Evolutionary conservation across 2,113 vertebrate genomes (phyloP).

Genomic region (Zosterops pallidus): DNA sequence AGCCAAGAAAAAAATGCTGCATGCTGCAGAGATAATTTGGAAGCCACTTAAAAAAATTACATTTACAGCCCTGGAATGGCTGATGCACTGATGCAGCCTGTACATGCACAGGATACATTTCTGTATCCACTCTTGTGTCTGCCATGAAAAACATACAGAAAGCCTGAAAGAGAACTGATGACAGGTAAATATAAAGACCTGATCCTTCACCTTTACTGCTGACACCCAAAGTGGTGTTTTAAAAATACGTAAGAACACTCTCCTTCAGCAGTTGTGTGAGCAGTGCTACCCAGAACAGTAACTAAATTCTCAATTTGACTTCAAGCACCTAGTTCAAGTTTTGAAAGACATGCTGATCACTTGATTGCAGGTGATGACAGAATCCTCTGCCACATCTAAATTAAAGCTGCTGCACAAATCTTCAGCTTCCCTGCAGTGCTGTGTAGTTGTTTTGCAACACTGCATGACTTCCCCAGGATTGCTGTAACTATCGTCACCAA

Average conservation of each 20-base stretch:
- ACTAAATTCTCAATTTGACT: neutral
- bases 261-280: neutral
- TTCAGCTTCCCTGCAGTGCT: neutral
- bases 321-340: neutral
- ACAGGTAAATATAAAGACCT: neutral
- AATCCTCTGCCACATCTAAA: neutral
- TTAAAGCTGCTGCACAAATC: neutral
- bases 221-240: neutral
- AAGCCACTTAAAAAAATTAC: neutral
- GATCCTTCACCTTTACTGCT: neutral
- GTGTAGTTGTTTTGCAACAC: neutral
- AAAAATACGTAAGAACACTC: neutral
- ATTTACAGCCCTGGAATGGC: neutral
- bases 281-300: neutral
- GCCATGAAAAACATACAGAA: neutral
- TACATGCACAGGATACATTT: neutral
- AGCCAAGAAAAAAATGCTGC: neutral
- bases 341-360: neutral
- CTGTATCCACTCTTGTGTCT: neutral
- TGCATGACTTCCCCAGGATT: accelerated
- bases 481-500: neutral
- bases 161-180: neutral
- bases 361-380: neutral
- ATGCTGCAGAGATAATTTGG: neutral
- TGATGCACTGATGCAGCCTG: neutral